These are phyloP conservation scores for Mesembrinibis cayennensis DNA, from an alignment of 2,113 vertebrate species.

Conservation along the genomic window DNA sequence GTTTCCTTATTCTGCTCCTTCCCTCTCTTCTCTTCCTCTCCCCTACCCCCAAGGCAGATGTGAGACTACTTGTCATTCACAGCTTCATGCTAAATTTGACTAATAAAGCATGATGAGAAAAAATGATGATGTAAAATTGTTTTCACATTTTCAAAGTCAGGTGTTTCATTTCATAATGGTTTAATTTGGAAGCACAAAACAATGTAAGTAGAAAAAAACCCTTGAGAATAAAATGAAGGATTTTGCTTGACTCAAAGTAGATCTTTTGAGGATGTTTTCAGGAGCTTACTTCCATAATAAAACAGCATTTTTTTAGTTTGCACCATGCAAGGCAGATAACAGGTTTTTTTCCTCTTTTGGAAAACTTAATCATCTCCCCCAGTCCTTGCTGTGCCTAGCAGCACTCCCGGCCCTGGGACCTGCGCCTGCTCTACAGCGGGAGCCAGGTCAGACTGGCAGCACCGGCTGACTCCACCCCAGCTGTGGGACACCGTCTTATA, in stretches of 20 bases:
- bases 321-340: not conserved
- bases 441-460: not conserved
- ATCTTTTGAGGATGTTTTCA: not conserved
- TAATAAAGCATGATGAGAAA: slow-evolving; percentile 21
- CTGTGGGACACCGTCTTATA: not conserved
- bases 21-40: not conserved
- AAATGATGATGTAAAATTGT: not conserved
- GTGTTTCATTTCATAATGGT: not conserved
- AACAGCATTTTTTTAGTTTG: not conserved
- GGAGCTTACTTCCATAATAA: not conserved
- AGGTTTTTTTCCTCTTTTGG: not conserved
- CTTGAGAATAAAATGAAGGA: not conserved
- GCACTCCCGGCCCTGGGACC: not conserved
- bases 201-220: not conserved
- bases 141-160: slow-evolving; percentile 11
- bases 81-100: not conserved
- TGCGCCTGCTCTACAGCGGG: not conserved
- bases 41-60: not conserved
- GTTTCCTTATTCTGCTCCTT: not conserved
- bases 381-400: not conserved
- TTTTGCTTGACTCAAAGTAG: not conserved
- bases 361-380: not conserved
- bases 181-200: not conserved
- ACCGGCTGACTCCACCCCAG: not conserved
- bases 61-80: slow-evolving; percentile 16